Evolutionary conservation across 2,888 invertebrate genomes (phyloP).

Genomic region (Acleris emargana): DNA sequence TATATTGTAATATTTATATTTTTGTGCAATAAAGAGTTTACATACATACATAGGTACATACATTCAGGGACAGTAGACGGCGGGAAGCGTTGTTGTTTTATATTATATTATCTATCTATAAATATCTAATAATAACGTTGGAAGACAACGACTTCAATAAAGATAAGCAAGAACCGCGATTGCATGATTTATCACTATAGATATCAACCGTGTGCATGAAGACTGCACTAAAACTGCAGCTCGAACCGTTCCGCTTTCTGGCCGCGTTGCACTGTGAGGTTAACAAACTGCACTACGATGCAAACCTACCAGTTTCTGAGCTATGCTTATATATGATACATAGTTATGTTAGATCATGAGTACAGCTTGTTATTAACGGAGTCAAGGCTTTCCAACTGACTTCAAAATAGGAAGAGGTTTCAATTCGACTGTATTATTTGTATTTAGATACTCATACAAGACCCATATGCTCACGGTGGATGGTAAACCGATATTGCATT

Average conservation of each 20-base stretch:
- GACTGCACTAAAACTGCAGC: constrained; percentile 36
- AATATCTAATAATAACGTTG: background rate
- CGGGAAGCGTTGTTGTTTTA: too few relatives aligned
- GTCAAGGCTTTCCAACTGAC: too few relatives aligned
- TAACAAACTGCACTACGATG: constrained; percentile 36
- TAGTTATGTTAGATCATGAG: background rate
- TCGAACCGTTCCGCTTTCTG: constrained; percentile 50
- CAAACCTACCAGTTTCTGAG: constrained; percentile 10
- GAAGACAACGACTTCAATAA: background rate
- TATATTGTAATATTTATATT: too few relatives aligned
- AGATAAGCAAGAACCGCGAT: background rate
- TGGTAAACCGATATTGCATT: too few relatives aligned
- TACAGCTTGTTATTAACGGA: background rate
- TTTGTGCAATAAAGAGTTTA: too few relatives aligned
- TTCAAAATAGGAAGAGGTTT: too few relatives aligned
- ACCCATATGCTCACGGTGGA: too few relatives aligned
- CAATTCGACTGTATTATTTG: too few relatives aligned
- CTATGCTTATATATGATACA: background rate
- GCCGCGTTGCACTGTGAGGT: constrained; percentile 36
- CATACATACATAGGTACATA: too few relatives aligned
- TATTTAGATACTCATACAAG: too few relatives aligned
- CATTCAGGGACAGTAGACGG: too few relatives aligned
- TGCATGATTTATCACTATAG: constrained; percentile 6
- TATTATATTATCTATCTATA: background rate
- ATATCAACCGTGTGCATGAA: constrained; percentile 29